phyloP scores from a whole-genome alignment of 2,797 vertebrate species.

The Huso huso region DNA sequence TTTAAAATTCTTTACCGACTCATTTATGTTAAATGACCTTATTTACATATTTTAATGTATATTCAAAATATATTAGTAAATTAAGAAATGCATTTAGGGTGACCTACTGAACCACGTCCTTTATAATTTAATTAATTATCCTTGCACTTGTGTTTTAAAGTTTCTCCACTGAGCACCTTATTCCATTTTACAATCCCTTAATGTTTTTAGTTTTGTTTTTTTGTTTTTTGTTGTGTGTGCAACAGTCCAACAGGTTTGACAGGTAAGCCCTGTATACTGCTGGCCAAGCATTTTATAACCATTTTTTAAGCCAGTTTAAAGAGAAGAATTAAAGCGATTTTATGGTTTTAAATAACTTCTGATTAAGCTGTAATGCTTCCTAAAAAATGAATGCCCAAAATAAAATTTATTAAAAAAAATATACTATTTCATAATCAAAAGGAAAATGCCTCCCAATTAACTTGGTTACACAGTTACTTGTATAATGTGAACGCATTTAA shows the following conservation, averaged over 20 bases:
- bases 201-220: neutral
- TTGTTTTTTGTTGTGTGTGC: no score
- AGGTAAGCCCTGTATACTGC: no score
- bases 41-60: conserved; percentile 15
- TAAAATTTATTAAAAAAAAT: neutral
- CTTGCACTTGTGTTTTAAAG: conserved; percentile 6
- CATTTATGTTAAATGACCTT: conserved; percentile 9
- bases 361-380: no score
- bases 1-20: neutral
- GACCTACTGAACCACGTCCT: neutral
- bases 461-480: no score
- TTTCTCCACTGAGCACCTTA: conserved; percentile 20
- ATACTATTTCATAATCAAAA: neutral
- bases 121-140: neutral
- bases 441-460: no score
- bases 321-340: no score
- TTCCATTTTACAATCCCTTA: neutral
- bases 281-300: no score
- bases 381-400: no score
- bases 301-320: no score
- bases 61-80: conserved; percentile 14
- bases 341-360: no score
- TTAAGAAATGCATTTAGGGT: no score
- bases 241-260: no score
- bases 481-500: neutral